Evolutionary conservation across 2,888 invertebrate genomes (phyloP), one percentile per base, ranked within the genome.

Genomic region (Cephus runcator): DNA sequence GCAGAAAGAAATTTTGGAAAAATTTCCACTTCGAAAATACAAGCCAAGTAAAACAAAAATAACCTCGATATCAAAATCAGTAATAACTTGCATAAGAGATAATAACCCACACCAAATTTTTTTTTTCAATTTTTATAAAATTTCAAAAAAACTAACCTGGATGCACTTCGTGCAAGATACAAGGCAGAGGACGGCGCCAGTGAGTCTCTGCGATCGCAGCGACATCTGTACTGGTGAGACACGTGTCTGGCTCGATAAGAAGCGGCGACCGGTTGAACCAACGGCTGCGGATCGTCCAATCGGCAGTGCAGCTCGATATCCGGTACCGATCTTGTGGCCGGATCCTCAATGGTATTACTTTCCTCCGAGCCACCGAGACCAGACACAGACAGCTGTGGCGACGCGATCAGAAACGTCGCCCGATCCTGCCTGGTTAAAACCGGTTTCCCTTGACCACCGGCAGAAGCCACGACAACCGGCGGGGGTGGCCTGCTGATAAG

Each of bases 391-490:
- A 97, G 93, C 88, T 95, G 94, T 68, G 93, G 93, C 85, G 95
- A 95, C 79, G 96, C 94, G 80, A 95, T 92, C 91, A 95, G 94
- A 89, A 95, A 94, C 76, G 97, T 96, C 75, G 97, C 96, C 86
- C 97, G 96, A 92, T 97, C 97, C 92, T 97, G 97, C 84, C 97
- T 94, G 93, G 96, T 97, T 83, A 97, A 93, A 82, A 96, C 95
- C 84, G 97, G 97, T 91, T 97, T 97, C 76, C 88, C 90, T 82
- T 88, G 89, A 81, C 84, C 83, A 69, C 36, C 79, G 81, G 76
- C 69, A 69, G 77, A 75, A 2, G 80, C 77, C 69, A 88, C 90
- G 75, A 92, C 92, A 75, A 93, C 92, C 77, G 91, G 90, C 76
- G 93, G 92, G 83, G 94, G 94, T 77, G 94, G 94, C 82, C 94